Conservation (phyloP, 2,888 invertebrate genomes). For the Phaonia tiefii region DNA sequence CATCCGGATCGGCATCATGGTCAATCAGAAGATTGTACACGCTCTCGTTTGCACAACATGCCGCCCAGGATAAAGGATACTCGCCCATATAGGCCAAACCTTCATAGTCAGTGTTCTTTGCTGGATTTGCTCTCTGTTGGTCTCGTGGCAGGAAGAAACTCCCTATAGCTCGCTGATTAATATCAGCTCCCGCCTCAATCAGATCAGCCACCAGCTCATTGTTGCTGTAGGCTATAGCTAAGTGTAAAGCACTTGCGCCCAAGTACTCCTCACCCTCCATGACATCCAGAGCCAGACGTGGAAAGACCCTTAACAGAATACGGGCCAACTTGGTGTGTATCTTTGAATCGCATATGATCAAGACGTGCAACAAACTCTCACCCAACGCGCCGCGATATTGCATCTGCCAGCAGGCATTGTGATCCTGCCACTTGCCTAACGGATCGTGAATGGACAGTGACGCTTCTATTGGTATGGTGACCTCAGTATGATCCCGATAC, state of each 20-base stretch:
- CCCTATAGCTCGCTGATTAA: conserved; percentile 95
- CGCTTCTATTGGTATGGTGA: conserved; percentile 92
- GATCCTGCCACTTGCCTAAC: conserved; percentile 92
- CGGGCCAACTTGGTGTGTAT: conserved; percentile 88
- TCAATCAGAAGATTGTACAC: conserved; percentile 97
- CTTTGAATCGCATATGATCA: conserved; percentile 96
- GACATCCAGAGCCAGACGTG: conserved; percentile 93
- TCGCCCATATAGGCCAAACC: conserved; percentile 98
- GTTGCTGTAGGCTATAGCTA: conserved; percentile 98
- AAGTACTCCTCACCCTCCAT: conserved; percentile 99
- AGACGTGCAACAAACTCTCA: conserved; percentile 95
- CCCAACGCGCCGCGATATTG: conserved; percentile 96
- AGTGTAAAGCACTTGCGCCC: conserved; percentile 95
- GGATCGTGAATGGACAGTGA: conserved; percentile 92
- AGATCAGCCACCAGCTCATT: conserved; percentile 96
- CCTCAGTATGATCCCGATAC: conserved; percentile 91
- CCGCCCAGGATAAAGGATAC: conserved; percentile 98
- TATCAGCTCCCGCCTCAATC: conserved; percentile 94
- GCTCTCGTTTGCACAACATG: conserved; percentile 97
- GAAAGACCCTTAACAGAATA: conserved; percentile 94
- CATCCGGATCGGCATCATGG: conserved; percentile 95
- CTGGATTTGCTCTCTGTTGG: conserved; percentile 90
- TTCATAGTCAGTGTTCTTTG: conserved; percentile 94
- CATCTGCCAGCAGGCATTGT: conserved; percentile 99
- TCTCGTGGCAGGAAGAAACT: conserved; percentile 98